Evolutionary conservation across 1,140 invertebrate species (phyloP), one percentile per base, ranked within the genome.

Genomic region (Zaprionus taronus): DNA sequence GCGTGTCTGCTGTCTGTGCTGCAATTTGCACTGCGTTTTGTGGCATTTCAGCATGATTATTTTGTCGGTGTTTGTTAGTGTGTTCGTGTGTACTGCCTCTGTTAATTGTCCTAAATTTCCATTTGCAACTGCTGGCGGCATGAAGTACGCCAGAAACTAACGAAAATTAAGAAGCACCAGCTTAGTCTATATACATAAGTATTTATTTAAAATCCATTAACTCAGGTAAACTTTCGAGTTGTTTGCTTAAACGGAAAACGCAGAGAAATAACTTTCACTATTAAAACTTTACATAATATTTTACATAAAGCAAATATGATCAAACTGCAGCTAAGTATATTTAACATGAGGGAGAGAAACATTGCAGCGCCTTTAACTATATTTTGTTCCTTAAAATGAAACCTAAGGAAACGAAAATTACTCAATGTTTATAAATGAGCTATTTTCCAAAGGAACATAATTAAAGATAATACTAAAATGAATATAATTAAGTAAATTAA

Each of bases 11-110:
- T 38, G 34, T 5, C 44, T 72, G 51, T 77, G 70, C 63, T 28
- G 57, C 56, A 67, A 77, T 72, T 73, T 77, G 31, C 71, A 57
- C 57, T 31, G 63, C 57, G 56, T 65, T 72, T 72, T 77, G 74
- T 66, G 47, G 69, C 49, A 36, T 72, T 66, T 72, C n/a, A 60
- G 70, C 63, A 66, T 61, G 74, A 72, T 77, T 77, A 72, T 49
- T 57, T 56, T 77, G 61, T 31, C 5, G 17, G 26, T 49, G 55
- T 57, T 4, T 26, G n/a, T 49, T 4, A 51, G 22, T 55, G 22
- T 20, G 41, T 49, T 20, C 28, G 62, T 60, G 62, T 41, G 28
- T 53, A 41, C 15, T 20, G n/a, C 49, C 22, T 20, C 49, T 74
- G 71, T 64, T 77, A 72, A 72, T 73, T 78, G 75, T 69, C 47